Percentiles rank a stretch among this genome's conserved stretches.
Conservation (phyloP, 1,140 invertebrate species). For the Drosophila mayri region DNA sequence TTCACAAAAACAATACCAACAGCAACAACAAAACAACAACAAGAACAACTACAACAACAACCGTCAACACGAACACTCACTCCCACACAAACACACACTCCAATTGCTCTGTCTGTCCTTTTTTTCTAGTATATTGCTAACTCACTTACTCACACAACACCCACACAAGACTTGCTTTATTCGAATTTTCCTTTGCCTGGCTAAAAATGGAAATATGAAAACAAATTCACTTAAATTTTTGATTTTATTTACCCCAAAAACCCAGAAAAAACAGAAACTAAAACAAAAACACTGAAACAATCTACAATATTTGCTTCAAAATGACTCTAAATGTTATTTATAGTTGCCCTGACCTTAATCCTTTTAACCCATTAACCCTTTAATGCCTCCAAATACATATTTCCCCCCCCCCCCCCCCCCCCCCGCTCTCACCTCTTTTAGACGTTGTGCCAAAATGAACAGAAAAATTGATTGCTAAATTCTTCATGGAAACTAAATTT, state of each 20-base stretch:
- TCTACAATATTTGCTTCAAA: conserved; percentile 30
- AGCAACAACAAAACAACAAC: conserved; percentile 16
- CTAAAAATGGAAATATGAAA: conserved; percentile 50
- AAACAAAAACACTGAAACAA: conserved; percentile 34
- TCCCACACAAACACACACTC: conserved; percentile 30
- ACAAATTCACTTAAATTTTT: conserved; percentile 87
- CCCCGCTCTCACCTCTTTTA: conserved; percentile 24
- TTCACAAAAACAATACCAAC: conserved; percentile 69
- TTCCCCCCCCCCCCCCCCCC: too few species aligned
- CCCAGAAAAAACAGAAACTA: conserved; percentile 4
- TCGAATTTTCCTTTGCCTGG: conserved; percentile 56
- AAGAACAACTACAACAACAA: conserved; percentile 38
- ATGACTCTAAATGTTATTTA: conserved; percentile 47
- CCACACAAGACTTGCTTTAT: conserved; percentile 60
- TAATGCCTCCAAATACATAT: conserved; percentile 2
- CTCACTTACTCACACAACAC: conserved; percentile 37
- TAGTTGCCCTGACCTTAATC: conserved; percentile 3
- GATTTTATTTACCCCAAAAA: conserved; percentile 45
- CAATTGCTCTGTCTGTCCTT: conserved; percentile 61
- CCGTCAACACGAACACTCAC: conserved; percentile 45
- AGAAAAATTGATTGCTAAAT: conserved; percentile 54
- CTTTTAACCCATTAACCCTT: neutral
- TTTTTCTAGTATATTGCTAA: conserved; percentile 47
- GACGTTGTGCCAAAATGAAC: conserved; percentile 53
- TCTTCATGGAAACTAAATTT: conserved; percentile 51